Base-by-base conservation (phyloP, 2,113 vertebrate species). In the Phrynosoma blainvillii region DNA sequence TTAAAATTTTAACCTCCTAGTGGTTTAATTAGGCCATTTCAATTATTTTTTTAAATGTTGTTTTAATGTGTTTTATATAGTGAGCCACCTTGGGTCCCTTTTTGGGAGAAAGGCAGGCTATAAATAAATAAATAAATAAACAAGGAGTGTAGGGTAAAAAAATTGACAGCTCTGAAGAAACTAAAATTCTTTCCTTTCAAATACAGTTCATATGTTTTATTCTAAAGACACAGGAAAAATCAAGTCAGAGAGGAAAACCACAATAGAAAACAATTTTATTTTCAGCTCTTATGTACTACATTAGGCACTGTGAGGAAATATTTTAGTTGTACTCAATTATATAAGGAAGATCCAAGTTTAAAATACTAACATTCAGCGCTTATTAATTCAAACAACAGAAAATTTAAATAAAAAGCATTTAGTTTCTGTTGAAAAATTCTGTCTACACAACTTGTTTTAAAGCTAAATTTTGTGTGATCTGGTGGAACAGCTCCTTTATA, bases 191-290 rank as follows among this genome's bases (percentile, higher is more conserved):
- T 92, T 92, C 75, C 71, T 79, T 82, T 82, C 42, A 90, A 90
- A 92, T 71, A n/a, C 52, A 93, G 62, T 93, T 66, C 7, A 0
- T 86, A 86, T 79, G 59, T 40, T 94, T 77, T 89, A 84, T 91
- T n/a, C 79, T 79, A 93, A 93, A 94, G 90, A 88, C 90, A 87
- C 77, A 89, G 83, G 88, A 91, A 93, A 93, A 94, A 95, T 90
- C 88, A 56, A 11, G n/a, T 93, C 90, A 89, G 52, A 90, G 71
- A 89, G 89, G 84, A 94, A 95, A 95, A 94, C 56, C 68, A 83
- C 86, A 80, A 30, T 20, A 91, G 82, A 73, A 8, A 0, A 0
- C 56, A 6, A 1, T 89, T 16, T 78, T 56, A 80, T 85, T 93
- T 94, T 92, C 65, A 84, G n/a, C 82, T 89, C 86, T 90, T 91